A percentile compares a stretch with the other conserved stretches of the same genome.
Conservation (phyloP, 53 echinoderm and acorn worm genomes). For the Arbacia lixula region DNA sequence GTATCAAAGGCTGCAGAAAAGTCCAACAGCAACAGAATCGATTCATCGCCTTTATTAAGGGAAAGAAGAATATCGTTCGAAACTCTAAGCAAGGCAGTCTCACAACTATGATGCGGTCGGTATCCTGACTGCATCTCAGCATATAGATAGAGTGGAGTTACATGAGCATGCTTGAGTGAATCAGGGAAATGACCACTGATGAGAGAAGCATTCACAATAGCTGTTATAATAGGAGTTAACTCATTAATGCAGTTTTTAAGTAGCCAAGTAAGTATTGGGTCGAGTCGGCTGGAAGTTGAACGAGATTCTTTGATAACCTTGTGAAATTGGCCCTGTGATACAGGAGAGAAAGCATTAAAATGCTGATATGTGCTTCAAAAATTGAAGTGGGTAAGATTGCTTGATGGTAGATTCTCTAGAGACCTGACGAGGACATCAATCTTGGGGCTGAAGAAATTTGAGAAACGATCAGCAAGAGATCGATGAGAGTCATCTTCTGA, state of each 20-base stretch:
- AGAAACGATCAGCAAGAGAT: slow-evolving; percentile 19
- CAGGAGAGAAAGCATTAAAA: slow-evolving; percentile 38
- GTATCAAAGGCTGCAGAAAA: slow-evolving; percentile 52
- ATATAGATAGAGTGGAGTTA: slow-evolving; percentile 12
- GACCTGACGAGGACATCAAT: slow-evolving; percentile 30
- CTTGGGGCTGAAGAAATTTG: slow-evolving; percentile 1
- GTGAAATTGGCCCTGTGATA: slow-evolving; percentile 35
- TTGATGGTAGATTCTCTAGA: slow-evolving; percentile 6
- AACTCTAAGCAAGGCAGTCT: slow-evolving; percentile 35
- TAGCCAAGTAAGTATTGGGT: slow-evolving; percentile 57
- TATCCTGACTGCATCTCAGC: slow-evolving; percentile 23
- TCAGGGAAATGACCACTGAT: slow-evolving; percentile 11
- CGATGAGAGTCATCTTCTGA: slow-evolving; percentile 15
- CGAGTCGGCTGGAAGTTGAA: slow-evolving; percentile 45
- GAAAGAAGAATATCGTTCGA: slow-evolving; percentile 37
- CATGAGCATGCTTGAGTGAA: slow-evolving; percentile 30
- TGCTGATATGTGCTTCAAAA: slow-evolving; percentile 12
- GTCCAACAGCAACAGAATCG: slow-evolving; percentile 41
- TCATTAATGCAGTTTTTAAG: slow-evolving; percentile 52
- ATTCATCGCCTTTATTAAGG: slow-evolving; percentile 14
- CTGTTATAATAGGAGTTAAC: slow-evolving; percentile 43
- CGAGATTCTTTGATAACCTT: slow-evolving; percentile 30
- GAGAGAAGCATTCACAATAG: slow-evolving; percentile 32
- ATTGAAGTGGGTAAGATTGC: slow-evolving; percentile 8
- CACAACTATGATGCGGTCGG: too few species aligned